Evolutionary conservation across 2,113 vertebrate species (phyloP).

Genomic region (Eretmochelys imbricata): DNA sequence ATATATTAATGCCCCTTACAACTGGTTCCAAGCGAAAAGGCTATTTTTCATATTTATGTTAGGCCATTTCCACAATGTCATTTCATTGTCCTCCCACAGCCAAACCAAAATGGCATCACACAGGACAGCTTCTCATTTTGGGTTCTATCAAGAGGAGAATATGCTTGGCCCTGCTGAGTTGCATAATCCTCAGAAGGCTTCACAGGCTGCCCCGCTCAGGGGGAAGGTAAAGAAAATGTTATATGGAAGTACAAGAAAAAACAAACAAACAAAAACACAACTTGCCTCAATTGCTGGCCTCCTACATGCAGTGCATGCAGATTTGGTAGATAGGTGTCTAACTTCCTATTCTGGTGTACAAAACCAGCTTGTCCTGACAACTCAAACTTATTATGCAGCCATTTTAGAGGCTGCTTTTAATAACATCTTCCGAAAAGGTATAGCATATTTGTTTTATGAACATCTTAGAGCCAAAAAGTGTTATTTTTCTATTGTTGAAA

Average conservation of each 20-base stretch:
- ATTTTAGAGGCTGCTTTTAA: conserved; percentile 7
- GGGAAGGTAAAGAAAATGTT: neutral
- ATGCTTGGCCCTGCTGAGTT: neutral
- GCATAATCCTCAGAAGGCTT: neutral
- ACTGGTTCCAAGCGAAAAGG: neutral
- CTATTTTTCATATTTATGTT: neutral
- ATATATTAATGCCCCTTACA: neutral
- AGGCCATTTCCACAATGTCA: neutral
- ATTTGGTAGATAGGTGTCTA: neutral
- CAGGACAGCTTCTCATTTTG: neutral
- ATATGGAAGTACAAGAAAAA: neutral
- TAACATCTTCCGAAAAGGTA: neutral
- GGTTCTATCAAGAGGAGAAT: neutral
- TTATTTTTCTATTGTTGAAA: conserved; percentile 19
- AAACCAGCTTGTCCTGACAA: neutral
- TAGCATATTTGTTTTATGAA: neutral
- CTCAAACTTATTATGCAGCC: neutral
- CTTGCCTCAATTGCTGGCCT: neutral
- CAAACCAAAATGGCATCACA: neutral
- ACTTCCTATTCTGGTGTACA: neutral
- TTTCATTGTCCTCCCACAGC: neutral
- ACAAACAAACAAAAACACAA: neutral
- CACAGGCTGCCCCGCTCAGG: neutral
- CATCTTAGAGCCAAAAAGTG: neutral
- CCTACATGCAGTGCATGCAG: neutral